Base-by-base conservation (phyloP, 2,797 vertebrate genomes). In the Siniperca obscura region DNA sequence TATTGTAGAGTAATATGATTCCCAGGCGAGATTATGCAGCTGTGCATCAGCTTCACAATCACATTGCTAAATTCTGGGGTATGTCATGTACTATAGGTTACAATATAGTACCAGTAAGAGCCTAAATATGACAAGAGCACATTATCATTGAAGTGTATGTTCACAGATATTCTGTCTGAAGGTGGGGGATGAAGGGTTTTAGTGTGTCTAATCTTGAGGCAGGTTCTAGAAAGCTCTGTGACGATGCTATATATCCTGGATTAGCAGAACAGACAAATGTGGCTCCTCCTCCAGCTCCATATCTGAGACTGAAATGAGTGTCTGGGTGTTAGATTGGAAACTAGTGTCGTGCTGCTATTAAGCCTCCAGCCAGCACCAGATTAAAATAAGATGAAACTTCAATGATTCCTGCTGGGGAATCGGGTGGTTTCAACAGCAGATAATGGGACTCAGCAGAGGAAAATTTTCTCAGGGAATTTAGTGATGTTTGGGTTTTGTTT, bases 101-200 rank as follows among this genome's bases (percentile, higher is more conserved):
- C 44, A 27, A 4, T 17, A 10, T 10, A 64, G 65, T 19, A 22
- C 44, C 34, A 66, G 7, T 27, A 44, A 6, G 11, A 22, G 30
- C n/a, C 11, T 27, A 7, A 66, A 38, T 53, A 44, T 55, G 50
- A 82, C 21, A 46, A 46, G 12, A 52, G 36, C 46, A 22, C n/a
- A 9, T 52, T 14, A 7, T 25, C 27, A 22, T 4, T 70, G 57
- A 44, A 50, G 72, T 76, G 64, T 77, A 67, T 71, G 62, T 46
- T 22, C 6, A 4, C 22, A 75, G 84, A 68, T 53, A 61, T 42
- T 71, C 27, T 2, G 2, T 86, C 55, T 68, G 66, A 82, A 73
- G 83, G 79, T 85, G 83, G 74, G 70, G 78, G 88, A 90, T 86
- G 68, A 88, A 78, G 75, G 66, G 83, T 75, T 87, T 93, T 81